A percentile compares a stretch with the other conserved stretches of the same genome.
phyloP scores from a whole-genome alignment of 2,888 invertebrate species.

The Eulithis testata region DNA sequence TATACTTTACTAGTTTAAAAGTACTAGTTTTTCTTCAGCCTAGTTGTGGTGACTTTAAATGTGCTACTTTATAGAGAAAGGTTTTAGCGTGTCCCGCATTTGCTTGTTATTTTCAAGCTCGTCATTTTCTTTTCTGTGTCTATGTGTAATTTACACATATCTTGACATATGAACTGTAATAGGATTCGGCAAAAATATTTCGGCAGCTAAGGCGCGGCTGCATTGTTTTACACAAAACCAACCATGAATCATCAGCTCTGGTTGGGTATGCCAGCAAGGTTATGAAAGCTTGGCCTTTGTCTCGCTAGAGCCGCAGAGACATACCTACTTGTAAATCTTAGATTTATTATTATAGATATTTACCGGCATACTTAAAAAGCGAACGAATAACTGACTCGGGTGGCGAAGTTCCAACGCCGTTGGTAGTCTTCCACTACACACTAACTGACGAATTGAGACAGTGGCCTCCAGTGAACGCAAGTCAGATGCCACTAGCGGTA shows the following conservation, averaged over 20 bases:
- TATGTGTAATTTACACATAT: too few species aligned
- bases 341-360: slow-evolving; percentile 21
- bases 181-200: slow-evolving; percentile 11
- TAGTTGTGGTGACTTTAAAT: neutral
- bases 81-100: too few species aligned
- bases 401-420: too few species aligned
- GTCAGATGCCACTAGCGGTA: too few species aligned
- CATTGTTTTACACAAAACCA: slow-evolving; percentile 25
- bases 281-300: slow-evolving; percentile 66
- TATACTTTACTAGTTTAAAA: too few species aligned
- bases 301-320: slow-evolving; percentile 47
- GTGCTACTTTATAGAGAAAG: too few species aligned
- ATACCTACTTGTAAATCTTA: slow-evolving; percentile 45
- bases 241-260: slow-evolving; percentile 53
- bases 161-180: neutral
- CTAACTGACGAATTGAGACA: too few species aligned
- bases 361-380: neutral
- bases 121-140: too few species aligned
- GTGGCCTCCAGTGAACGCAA: too few species aligned
- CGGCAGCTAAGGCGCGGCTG: slow-evolving; percentile 21
- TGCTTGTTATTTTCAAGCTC: too few species aligned
- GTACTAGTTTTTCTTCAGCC: neutral
- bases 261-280: slow-evolving; percentile 55
- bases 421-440: too few species aligned
- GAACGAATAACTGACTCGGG: too few species aligned